Conservation (phyloP, 2,113 vertebrate species). For the Protomyctophum bolini region DNA sequence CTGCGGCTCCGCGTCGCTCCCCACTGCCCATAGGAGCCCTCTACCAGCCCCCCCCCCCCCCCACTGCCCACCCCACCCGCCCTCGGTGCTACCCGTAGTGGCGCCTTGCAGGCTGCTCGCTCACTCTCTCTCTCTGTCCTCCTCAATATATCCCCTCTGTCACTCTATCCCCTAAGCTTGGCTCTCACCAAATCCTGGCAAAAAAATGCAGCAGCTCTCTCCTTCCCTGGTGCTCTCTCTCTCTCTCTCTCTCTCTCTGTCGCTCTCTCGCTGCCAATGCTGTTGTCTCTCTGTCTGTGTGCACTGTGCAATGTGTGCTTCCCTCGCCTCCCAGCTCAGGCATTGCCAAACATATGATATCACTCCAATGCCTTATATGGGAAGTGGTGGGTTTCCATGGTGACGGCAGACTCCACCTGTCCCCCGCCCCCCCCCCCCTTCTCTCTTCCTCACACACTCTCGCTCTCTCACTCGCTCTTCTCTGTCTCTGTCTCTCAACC, state of each 20-base stretch:
- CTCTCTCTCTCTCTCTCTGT: conserved; percentile 45
- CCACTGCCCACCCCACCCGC: not conserved
- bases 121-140: conserved; percentile 30
- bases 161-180: conserved; percentile 19
- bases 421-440: conserved; percentile 3
- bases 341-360: conserved; percentile 76
- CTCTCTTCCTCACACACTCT: not conserved
- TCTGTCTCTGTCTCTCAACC: conserved; percentile 19
- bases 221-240: conserved; percentile 29
- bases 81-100: conserved; percentile 63
- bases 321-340: conserved; percentile 41
- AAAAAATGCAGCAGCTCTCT: conserved; percentile 20
- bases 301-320: conserved; percentile 46
- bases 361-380: conserved; percentile 82
- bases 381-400: conserved; percentile 81
- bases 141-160: conserved; percentile 30
- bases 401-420: conserved; percentile 90
- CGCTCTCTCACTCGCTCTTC: conserved; percentile 17
- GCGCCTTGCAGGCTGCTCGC: conserved; percentile 53
- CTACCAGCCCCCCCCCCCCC: conserved; percentile 49
- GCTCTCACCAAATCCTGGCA: conserved; percentile 21
- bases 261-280: conserved; percentile 28
- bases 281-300: conserved; percentile 33
- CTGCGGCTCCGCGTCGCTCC: conserved; percentile 61
- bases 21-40: conserved; percentile 58